phyloP scores from a whole-genome alignment of 2,797 vertebrate species.

The Lepus oiostolus region DNA sequence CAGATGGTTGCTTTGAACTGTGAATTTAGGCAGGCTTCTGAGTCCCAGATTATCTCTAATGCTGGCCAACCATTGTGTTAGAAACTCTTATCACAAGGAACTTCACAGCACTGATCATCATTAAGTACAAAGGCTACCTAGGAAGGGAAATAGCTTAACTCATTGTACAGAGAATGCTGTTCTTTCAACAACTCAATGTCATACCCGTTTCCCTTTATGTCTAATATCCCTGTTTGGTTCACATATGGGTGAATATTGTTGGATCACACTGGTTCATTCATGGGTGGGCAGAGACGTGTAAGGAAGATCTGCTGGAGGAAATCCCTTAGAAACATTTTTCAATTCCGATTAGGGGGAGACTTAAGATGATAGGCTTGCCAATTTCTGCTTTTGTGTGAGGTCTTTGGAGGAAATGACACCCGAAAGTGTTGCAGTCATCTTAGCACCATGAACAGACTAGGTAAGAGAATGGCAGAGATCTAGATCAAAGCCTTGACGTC shows the following conservation, averaged over 20 bases:
- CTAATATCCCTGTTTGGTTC: background rate
- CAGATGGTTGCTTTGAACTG: slow-evolving; percentile 59
- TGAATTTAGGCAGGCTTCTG: slow-evolving; percentile 36
- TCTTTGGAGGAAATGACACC: slow-evolving; percentile 12
- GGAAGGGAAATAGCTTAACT: background rate
- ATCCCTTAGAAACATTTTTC: background rate
- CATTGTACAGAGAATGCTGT: background rate
- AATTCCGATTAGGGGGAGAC: background rate
- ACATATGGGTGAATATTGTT: background rate
- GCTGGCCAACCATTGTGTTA: slow-evolving; percentile 50
- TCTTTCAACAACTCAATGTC: background rate
- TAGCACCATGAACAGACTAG: background rate
- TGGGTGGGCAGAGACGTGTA: background rate
- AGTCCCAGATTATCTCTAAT: slow-evolving; percentile 59
- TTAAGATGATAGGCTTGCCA: background rate
- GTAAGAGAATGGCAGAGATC: background rate
- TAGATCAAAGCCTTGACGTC: background rate
- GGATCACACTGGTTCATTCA: background rate
- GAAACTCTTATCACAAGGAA: slow-evolving; percentile 24
- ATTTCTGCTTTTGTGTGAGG: background rate
- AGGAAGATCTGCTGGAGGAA: background rate
- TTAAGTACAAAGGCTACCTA: slow-evolving; percentile 15
- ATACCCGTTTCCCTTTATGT: background rate
- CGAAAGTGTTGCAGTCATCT: background rate
- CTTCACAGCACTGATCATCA: background rate